These are phyloP conservation scores for Spongilla lacustris DNA, from an alignment of 37 sponge, comb jelly and placozoan genomes.

Conservation along the genomic window DNA sequence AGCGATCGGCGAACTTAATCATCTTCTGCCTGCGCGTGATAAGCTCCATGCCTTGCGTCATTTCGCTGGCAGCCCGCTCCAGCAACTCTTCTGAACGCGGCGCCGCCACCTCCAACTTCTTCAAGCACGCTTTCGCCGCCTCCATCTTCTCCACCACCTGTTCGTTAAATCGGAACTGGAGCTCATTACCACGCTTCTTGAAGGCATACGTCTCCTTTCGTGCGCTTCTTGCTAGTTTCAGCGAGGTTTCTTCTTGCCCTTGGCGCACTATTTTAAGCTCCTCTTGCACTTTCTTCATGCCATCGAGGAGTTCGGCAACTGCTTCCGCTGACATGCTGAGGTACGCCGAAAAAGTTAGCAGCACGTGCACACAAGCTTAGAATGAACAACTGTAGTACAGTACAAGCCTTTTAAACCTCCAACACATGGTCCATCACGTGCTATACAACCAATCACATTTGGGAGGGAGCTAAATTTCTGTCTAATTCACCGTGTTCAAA, in stretches of 20 bases:
- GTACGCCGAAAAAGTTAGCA: neutral
- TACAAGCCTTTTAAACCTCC: neutral
- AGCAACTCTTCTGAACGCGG: neutral
- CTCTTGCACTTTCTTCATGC: neutral
- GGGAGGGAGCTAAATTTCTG: neutral
- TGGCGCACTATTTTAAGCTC: neutral
- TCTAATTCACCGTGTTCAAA: neutral
- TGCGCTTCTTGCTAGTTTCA: neutral
- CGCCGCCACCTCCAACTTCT: neutral
- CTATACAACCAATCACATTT: neutral
- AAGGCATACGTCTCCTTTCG: neutral
- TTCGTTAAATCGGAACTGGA: neutral
- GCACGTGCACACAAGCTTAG: neutral
- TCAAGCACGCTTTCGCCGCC: neutral
- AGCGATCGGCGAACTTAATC: neutral
- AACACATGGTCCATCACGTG: neutral
- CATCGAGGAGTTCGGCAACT: neutral
- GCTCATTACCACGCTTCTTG: neutral
- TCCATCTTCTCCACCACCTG: neutral
- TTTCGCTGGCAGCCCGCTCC: neutral
- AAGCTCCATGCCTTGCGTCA: neutral
- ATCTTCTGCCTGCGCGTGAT: conserved; percentile 4
- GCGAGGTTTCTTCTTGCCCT: neutral
- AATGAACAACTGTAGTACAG: neutral
- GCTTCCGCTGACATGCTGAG: neutral